Percentiles rank a stretch among this genome's conserved stretches.
Conservation (phyloP, 1,140 invertebrate species). For the Ceratina calcarata region DNA sequence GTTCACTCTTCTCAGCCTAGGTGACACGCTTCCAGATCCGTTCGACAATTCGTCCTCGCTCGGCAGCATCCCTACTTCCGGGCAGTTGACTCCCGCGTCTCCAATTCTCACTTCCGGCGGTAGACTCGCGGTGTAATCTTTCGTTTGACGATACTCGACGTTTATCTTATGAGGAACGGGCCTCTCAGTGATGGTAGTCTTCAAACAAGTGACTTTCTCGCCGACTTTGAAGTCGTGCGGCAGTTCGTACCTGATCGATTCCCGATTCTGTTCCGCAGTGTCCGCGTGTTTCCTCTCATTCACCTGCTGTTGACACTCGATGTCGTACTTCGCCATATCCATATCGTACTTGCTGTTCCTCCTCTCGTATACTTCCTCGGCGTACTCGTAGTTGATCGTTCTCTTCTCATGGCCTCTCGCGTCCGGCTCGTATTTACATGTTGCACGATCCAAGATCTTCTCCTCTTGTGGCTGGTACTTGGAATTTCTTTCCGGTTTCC, state of each 20-base stretch:
- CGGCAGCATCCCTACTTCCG: conserved; percentile 77
- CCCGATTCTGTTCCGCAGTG: conserved; percentile 60
- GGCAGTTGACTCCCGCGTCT: conserved; percentile 79
- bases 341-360: conserved; percentile 71
- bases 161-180: conserved; percentile 78
- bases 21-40: conserved; percentile 81
- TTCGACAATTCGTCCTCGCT: conserved; percentile 84
- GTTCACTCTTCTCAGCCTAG: conserved; percentile 77
- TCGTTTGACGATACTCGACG: conserved; percentile 78
- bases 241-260: conserved; percentile 67
- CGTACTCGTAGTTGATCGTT: conserved; percentile 60
- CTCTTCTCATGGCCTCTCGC: conserved; percentile 43
- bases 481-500: conserved; percentile 63
- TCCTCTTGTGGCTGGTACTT: conserved; percentile 69
- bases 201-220: conserved; percentile 81
- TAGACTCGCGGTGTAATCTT: conserved; percentile 74
- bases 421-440: conserved; percentile 57
- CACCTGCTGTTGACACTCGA: conserved; percentile 48
- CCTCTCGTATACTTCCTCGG: conserved; percentile 70
- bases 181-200: conserved; percentile 75
- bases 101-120: conserved; percentile 74
- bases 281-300: conserved; percentile 55
- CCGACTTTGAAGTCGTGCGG: conserved; percentile 81
- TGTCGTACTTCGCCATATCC: conserved; percentile 63
- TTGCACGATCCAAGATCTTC: conserved; percentile 38